Evolutionary conservation across 92 coral and sea anemone species (phyloP).

Genomic region (Palythoa heliodiscus): DNA sequence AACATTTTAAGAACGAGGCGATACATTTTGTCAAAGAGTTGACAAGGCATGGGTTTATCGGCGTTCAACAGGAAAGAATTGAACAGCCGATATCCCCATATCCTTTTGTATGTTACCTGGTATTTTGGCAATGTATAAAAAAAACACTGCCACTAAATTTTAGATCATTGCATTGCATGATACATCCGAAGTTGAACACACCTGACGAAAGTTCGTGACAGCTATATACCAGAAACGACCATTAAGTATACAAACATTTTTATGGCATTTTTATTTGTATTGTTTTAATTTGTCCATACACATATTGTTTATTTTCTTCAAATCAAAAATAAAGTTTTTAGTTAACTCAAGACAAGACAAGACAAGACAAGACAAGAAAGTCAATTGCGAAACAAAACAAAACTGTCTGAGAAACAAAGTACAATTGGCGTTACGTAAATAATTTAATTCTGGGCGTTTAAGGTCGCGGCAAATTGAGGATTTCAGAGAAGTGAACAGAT

Average conservation of each 20-base stretch:
- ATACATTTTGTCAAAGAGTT: too few relatives aligned
- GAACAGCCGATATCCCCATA: background rate
- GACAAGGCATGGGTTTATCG: background rate
- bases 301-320: too few relatives aligned
- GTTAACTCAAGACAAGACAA: background rate
- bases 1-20: too few relatives aligned
- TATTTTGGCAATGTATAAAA: background rate
- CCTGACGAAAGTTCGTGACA: conserved; percentile 2
- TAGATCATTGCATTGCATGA: background rate
- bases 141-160: background rate
- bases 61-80: background rate
- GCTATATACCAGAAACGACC: background rate
- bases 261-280: background rate
- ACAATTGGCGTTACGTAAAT: background rate
- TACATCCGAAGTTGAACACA: background rate
- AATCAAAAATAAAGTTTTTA: too few relatives aligned
- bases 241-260: background rate
- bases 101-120: background rate
- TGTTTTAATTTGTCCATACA: background rate
- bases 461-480: background rate
- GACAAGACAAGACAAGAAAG: background rate
- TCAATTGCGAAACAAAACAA: background rate
- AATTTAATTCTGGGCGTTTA: background rate
- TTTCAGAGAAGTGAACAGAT: background rate
- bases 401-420: background rate